Evolutionary conservation across 2,797 vertebrate genomes (phyloP).

Genomic region (Sebastes hubbsi): DNA sequence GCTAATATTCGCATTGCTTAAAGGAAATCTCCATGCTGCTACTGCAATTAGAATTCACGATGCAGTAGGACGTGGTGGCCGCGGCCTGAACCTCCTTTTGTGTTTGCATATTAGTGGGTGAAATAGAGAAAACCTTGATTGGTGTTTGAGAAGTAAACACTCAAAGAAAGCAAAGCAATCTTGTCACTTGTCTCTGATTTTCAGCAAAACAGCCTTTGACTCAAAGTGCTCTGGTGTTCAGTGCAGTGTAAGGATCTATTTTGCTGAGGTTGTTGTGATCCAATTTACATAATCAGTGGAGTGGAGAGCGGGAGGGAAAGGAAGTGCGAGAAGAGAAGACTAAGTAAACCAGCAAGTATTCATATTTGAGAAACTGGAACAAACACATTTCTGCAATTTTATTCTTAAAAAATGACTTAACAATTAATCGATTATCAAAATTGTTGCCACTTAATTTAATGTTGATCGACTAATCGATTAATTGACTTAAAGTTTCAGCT

Average conservation of each 20-base stretch:
- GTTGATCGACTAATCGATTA: not conserved
- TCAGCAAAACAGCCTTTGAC: conserved; percentile 23
- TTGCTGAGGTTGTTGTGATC: conserved; percentile 40
- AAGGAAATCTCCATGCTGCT: conserved; percentile 22
- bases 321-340: not conserved
- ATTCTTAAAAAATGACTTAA: not conserved
- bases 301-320: conserved; percentile 8
- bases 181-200: conserved; percentile 45
- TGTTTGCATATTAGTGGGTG: conserved; percentile 26
- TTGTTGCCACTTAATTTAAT: not conserved
- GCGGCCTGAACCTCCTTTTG: conserved; percentile 6
- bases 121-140: conserved; percentile 48
- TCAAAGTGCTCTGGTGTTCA: conserved; percentile 14
- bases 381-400: not conserved
- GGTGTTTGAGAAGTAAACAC: conserved; percentile 31
- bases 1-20: conserved; percentile 35
- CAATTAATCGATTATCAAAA: not conserved
- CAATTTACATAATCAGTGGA: conserved; percentile 49
- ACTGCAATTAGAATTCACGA: conserved; percentile 23
- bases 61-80: not conserved
- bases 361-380: not conserved
- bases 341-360: not conserved
- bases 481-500: not conserved
- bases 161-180: conserved; percentile 36
- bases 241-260: conserved; percentile 37